Evolutionary conservation across 2,797 vertebrate genomes (phyloP).

Genomic region (Rallus crepitans): DNA sequence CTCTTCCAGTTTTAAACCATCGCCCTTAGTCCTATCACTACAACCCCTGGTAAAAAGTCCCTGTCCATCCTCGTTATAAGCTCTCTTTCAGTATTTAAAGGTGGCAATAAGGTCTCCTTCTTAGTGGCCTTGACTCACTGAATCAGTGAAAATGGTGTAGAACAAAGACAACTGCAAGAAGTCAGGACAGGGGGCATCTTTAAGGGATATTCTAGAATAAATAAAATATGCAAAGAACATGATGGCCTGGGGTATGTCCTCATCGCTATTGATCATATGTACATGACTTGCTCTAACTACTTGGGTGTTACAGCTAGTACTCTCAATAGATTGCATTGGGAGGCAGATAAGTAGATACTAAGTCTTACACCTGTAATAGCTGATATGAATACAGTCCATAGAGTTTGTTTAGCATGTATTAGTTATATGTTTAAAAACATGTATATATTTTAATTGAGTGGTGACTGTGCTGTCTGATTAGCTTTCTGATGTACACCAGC

Average conservation of each 20-base stretch:
- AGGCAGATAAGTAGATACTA: neutral
- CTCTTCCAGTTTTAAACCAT: neutral
- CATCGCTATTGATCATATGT: fast-evolving
- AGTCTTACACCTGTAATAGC: neutral
- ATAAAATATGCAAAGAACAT: neutral
- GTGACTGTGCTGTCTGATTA: neutral
- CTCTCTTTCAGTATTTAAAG: neutral
- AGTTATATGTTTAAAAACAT: neutral
- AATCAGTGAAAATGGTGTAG: neutral
- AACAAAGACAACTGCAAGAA: neutral
- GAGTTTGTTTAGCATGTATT: neutral
- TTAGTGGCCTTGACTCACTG: neutral
- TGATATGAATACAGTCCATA: neutral
- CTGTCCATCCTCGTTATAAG: neutral
- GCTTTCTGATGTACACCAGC: neutral
- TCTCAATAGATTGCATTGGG: neutral
- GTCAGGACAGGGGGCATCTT: neutral
- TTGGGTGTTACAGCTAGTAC: neutral
- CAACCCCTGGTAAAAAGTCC: neutral
- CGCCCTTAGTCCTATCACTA: neutral
- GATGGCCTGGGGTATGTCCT: neutral
- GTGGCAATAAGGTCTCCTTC: neutral
- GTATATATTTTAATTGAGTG: neutral
- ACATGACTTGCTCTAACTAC: neutral
- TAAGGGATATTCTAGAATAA: neutral